Base-by-base conservation (phyloP, 1,140 invertebrate species). In the Dysdera silvatica region DNA sequence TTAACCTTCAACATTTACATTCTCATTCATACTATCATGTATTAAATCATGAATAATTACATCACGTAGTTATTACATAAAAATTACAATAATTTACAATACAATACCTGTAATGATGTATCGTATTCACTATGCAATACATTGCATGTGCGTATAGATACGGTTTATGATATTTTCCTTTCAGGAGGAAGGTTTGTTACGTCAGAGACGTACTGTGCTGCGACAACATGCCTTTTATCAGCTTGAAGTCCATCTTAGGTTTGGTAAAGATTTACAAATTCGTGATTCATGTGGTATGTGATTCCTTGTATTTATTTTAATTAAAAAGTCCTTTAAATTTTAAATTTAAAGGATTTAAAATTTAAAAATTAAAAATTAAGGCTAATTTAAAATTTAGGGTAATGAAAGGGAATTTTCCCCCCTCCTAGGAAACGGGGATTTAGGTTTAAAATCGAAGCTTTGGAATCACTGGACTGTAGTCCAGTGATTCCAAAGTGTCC, bases 271-370 rank as follows among this genome's bases (percentile, higher is more conserved):
- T 76, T 80, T 97, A 70, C 84, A 93, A 24, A 89, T 93, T 26
- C 90, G 91, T 83, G 93, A 96, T 76, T 89, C 93, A 76, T 91
- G 90, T 78, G 94, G 93, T 95, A 79, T 83, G 80, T 43, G n/a
- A 20, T 43, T 6, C 51, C 33, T 20, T 28, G 29, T 20, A 8
- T 18, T 55, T 49, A 24, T 26, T 54, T 43, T 23, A 23, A 16
- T n/a, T n/a, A n/a, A n/a, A n/a, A n/a, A n/a, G n/a, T n/a, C n/a
- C n/a, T n/a, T n/a, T n/a, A n/a, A n/a, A n/a, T n/a, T n/a, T n/a
- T n/a, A n/a, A n/a, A n/a, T n/a, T n/a, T n/a, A n/a, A n/a, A n/a
- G n/a, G n/a, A n/a, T n/a, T n/a, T n/a, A n/a, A n/a, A n/a, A n/a
- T n/a, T n/a, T n/a, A n/a, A n/a, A n/a, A n/a, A n/a, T n/a, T n/a